These are phyloP conservation scores for Urocyon cinereoargenteus DNA, from an alignment of 2,797 vertebrate species.

Conservation along the genomic window DNA sequence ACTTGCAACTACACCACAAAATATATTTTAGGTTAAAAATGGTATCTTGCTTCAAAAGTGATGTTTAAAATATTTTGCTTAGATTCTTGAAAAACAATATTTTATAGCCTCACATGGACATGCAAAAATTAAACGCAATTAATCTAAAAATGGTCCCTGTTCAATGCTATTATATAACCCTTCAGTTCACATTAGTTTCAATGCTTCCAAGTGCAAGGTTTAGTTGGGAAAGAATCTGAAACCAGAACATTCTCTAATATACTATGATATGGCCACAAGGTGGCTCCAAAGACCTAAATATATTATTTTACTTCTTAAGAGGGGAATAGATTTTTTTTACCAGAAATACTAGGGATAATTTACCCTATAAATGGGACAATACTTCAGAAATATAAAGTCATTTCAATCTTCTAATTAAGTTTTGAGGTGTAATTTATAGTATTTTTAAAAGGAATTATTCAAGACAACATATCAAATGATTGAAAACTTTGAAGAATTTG, in stretches of 20 bases:
- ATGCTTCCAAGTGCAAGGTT: background rate
- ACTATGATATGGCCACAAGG: constrained; percentile 83
- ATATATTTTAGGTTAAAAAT: constrained; percentile 75
- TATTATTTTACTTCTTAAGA: constrained; percentile 6
- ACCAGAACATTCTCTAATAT: background rate
- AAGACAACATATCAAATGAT: background rate
- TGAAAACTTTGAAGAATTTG: background rate
- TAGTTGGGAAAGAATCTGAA: constrained; percentile 24
- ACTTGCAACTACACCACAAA: constrained; percentile 60
- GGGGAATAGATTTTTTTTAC: constrained; percentile 25
- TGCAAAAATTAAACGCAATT: background rate
- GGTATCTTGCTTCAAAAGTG: background rate
- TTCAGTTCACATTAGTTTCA: background rate
- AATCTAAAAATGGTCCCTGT: background rate
- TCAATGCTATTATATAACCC: background rate
- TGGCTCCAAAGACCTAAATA: constrained; percentile 85
- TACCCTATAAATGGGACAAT: constrained; percentile 68
- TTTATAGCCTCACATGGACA: background rate
- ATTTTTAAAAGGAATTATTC: constrained; percentile 44
- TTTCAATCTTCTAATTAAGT: constrained; percentile 28
- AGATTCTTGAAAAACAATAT: constrained; percentile 60
- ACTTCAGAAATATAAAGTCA: constrained; percentile 53
- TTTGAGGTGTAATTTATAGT: background rate
- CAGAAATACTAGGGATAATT: constrained; percentile 65
- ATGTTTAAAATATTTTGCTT: constrained; percentile 52